phyloP scores from a whole-genome alignment of 2,888 invertebrate genomes.

The Kuschelorhynchus macadamiae region DNA sequence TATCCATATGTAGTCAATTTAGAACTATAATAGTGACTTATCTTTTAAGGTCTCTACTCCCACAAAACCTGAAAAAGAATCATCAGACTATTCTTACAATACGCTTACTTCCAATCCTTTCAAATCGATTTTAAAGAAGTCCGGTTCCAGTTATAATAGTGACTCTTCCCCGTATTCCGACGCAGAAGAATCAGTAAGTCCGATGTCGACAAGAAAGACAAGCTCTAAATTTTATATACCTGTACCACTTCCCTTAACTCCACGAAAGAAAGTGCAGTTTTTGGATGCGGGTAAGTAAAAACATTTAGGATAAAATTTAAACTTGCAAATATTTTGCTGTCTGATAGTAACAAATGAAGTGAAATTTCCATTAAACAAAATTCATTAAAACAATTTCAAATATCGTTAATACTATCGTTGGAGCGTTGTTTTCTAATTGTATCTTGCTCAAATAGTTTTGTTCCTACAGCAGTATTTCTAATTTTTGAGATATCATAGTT shows the following conservation, averaged over 20 bases:
- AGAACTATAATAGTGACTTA: no score
- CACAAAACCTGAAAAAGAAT: constrained; percentile 44
- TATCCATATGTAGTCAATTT: no score
- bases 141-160: constrained; percentile 64
- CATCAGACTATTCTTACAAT: constrained; percentile 21
- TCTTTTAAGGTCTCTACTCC: constrained; percentile 19
- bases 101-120: constrained; percentile 55
- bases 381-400: no score
- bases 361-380: no score
- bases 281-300: constrained; percentile 78
- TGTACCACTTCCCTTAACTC: constrained; percentile 66
- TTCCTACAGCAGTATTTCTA: no score
- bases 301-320: no score
- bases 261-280: constrained; percentile 82
- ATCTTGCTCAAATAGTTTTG: no score
- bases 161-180: constrained; percentile 61
- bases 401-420: no score
- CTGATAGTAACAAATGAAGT: no score
- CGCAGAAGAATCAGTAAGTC: constrained; percentile 61
- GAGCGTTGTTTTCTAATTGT: no score
- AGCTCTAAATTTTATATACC: constrained; percentile 77
- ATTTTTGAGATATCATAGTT: no score
- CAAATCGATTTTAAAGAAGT: constrained; percentile 73
- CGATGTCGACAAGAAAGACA: constrained; percentile 62
- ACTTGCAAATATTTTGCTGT: no score